Base-by-base conservation (phyloP, 2,113 vertebrate species). In the Cephalophus harveyi region DNA sequence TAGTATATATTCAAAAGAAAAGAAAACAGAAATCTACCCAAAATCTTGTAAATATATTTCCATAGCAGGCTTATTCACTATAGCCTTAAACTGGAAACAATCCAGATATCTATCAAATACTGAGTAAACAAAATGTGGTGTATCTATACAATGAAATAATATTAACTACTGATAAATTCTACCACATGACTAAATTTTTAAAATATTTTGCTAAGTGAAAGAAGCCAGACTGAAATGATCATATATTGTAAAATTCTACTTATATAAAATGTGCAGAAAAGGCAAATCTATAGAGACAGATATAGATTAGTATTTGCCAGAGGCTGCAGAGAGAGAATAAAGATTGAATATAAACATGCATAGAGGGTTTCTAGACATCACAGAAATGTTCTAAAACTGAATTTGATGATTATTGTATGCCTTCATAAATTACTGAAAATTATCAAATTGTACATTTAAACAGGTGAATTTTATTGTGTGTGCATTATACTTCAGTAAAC, bases 11-110 rank as follows among this genome's bases (percentile, higher is more conserved):
- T 7, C 10, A 71, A 95, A 59, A 91, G 50, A 48, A 93, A 91
- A 30, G 33, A 91, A 89, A 64, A 43, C 21, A 57, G 13, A 40
- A 6, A 9, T 62, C 46, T 21, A 46, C 46, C n/a, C 9, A 52
- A 91, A 96, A 74, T 59, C 33, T 79, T 62, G 11, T 71, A 76
- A 89, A 25, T 92, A 6, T 96, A 50, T 90, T 92, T 94, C 96
- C 54, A 85, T 4, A 95, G 36, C 33, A 76, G 28, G 6, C 40
- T 92, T 52, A 64, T 82, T 93, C 25, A 60, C 86, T 74, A 64
- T 5, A 71, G 21, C 60, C 6, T 52, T 19, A n/a, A 89, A 86
- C 6, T 36, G 16, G 60, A 87, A 89, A 52, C 8, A 60, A n/a
- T 33, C 4, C 74, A 83, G 74, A 52, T 40, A 14, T 57, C 23